phyloP scores from a whole-genome alignment of 2,888 invertebrate species.

The Lampropteryx suffumata region DNA sequence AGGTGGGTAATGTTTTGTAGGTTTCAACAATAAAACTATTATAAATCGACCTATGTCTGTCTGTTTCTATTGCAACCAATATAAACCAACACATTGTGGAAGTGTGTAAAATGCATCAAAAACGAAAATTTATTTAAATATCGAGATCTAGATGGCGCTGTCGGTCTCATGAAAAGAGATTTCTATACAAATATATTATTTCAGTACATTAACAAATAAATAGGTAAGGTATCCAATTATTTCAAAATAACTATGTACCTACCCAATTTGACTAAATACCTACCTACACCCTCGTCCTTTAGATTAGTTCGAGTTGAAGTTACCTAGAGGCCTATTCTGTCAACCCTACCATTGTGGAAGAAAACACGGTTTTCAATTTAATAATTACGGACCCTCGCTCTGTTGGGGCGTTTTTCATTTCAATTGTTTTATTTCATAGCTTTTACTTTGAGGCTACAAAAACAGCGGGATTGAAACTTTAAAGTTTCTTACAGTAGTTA shows the following conservation, averaged over 20 bases:
- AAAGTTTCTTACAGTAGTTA: too few relatives aligned
- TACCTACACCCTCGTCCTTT: conserved; percentile 17
- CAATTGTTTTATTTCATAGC: conserved; percentile 75
- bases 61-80: too few relatives aligned
- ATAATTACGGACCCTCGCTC: conserved; percentile 66
- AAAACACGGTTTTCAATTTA: conserved; percentile 77
- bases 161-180: too few relatives aligned
- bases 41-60: too few relatives aligned
- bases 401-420: conserved; percentile 68
- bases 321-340: conserved; percentile 38
- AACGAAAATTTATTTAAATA: too few relatives aligned
- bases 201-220: neutral
- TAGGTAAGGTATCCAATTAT: neutral
- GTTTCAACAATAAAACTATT: too few relatives aligned
- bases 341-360: conserved; percentile 51
- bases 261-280: conserved; percentile 12
- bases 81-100: too few relatives aligned
- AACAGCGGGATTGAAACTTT: conserved; percentile 31
- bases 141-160: too few relatives aligned
- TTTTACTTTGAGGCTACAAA: conserved; percentile 48
- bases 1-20: too few relatives aligned
- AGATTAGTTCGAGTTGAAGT: conserved; percentile 38
- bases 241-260: neutral
- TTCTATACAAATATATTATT: too few relatives aligned
- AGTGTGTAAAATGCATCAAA: too few relatives aligned